phyloP scores from a whole-genome alignment of 23 tunicate species.

The Styela clava region DNA sequence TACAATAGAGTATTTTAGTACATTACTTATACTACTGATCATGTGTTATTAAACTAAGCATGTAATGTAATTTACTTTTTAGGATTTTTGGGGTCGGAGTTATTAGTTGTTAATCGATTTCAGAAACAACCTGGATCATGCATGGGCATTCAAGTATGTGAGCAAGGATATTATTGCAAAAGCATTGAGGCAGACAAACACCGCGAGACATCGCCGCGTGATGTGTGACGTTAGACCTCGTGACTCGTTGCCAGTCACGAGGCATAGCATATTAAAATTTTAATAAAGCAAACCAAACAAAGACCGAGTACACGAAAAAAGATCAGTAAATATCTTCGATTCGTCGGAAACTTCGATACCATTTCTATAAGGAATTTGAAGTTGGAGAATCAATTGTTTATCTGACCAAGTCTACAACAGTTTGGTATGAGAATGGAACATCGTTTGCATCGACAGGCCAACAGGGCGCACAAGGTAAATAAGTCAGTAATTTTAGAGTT shows the following conservation, averaged over 20 bases:
- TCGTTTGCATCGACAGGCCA: slow-evolving; percentile 37
- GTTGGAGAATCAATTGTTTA: neutral
- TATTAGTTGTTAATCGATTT: too few relatives aligned
- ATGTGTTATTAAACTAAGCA: too few relatives aligned
- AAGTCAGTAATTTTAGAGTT: too few relatives aligned
- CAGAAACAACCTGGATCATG: too few relatives aligned
- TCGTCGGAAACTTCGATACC: neutral
- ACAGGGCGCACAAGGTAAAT: slow-evolving; percentile 42
- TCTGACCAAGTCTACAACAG: neutral
- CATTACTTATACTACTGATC: too few relatives aligned
- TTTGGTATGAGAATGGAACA: slow-evolving; percentile 26
- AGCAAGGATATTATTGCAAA: too few relatives aligned
- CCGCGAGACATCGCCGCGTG: neutral
- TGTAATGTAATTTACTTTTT: too few relatives aligned
- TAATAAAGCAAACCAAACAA: neutral
- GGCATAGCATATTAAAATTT: neutral
- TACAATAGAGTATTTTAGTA: too few relatives aligned
- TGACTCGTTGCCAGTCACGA: neutral
- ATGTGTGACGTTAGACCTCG: slow-evolving; percentile 13
- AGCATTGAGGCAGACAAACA: neutral
- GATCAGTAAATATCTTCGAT: neutral
- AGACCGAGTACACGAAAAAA: neutral
- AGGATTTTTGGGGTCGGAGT: too few relatives aligned
- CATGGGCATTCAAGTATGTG: too few relatives aligned
- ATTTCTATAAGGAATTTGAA: neutral